phyloP scores from a whole-genome alignment of 2,113 vertebrate genomes.

The Sander vitreus region DNA sequence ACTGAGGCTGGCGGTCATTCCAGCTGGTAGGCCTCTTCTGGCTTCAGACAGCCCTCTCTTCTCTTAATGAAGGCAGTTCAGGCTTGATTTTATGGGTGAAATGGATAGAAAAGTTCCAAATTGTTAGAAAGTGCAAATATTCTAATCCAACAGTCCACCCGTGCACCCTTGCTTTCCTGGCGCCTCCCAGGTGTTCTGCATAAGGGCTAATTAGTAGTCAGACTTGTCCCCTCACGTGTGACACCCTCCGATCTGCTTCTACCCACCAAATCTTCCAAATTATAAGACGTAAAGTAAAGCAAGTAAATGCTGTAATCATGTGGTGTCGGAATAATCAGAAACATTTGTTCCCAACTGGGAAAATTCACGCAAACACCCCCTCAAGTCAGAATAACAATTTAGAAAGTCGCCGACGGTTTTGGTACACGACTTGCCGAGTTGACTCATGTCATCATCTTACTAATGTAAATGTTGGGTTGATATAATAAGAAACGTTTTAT shows the following conservation, averaged over 20 bases:
- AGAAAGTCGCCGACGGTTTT: too few relatives aligned
- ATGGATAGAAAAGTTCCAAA: neutral
- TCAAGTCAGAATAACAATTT: too few relatives aligned
- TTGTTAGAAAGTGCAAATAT: neutral
- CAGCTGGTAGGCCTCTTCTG: too few relatives aligned
- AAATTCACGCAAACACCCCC: too few relatives aligned
- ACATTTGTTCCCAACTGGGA: too few relatives aligned
- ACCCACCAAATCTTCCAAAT: neutral
- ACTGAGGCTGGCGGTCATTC: too few relatives aligned
- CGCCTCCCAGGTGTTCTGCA: neutral
- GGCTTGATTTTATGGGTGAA: neutral
- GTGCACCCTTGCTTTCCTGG: neutral
- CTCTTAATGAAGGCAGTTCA: neutral
- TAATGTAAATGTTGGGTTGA: too few relatives aligned
- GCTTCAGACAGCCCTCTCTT: neutral
- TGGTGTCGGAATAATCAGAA: too few relatives aligned
- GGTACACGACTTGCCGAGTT: too few relatives aligned
- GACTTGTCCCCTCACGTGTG: neutral
- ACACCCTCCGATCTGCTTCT: neutral
- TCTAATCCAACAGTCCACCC: neutral
- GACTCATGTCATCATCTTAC: too few relatives aligned
- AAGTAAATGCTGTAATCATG: neutral
- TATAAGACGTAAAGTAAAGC: too few relatives aligned
- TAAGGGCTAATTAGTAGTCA: neutral
- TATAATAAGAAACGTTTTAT: too few relatives aligned